Conservation (phyloP, 2,113 vertebrate species). For the Leucopternis melanops region DNA sequence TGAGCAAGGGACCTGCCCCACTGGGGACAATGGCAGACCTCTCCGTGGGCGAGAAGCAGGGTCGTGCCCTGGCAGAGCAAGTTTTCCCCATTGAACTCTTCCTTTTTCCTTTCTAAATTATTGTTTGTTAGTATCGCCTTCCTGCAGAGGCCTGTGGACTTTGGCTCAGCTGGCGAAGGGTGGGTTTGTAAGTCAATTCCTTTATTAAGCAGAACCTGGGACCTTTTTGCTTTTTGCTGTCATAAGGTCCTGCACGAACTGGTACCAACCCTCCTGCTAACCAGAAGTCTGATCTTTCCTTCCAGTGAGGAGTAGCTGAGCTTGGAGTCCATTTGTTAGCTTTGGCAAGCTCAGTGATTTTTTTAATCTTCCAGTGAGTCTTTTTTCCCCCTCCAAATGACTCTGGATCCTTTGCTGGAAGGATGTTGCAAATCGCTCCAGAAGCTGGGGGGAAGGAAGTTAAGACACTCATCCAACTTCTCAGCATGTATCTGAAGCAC, state of each 20-base stretch:
- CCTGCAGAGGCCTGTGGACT: neutral
- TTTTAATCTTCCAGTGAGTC: constrained; percentile 34
- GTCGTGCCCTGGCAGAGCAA: neutral
- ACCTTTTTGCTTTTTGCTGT: neutral
- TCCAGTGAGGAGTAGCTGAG: neutral
- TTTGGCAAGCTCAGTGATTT: constrained; percentile 1
- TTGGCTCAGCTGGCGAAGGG: neutral
- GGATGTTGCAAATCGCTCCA: constrained; percentile 18
- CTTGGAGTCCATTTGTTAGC: neutral
- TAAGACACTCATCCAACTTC: neutral
- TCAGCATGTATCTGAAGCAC: neutral
- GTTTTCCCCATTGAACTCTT: neutral
- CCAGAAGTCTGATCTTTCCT: neutral
- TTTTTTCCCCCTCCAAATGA: neutral
- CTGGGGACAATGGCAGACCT: neutral
- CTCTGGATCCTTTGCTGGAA: constrained; percentile 9
- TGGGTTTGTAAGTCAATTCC: neutral
- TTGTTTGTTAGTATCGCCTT: neutral
- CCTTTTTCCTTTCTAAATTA: neutral
- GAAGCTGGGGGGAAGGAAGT: constrained; percentile 23
- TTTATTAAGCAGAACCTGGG: neutral
- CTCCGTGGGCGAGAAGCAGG: neutral
- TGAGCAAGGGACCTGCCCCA: neutral
- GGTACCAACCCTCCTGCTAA: neutral
- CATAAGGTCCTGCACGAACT: neutral